Conservation (phyloP, 2,888 invertebrate species). For the Omphaloscelis lunosa region DNA sequence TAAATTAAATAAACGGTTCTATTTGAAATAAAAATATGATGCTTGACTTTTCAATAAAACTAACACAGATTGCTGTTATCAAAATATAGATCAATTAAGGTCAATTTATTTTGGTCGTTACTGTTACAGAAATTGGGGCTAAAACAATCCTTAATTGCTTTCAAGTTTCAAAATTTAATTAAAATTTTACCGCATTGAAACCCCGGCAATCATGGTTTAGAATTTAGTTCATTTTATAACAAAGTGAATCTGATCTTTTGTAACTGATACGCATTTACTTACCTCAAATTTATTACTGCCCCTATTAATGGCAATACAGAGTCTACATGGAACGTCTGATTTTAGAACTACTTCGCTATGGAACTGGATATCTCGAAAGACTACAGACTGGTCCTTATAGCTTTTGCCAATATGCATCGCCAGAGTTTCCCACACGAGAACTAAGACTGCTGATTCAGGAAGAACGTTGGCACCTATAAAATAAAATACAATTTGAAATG, state of each 20-base stretch:
- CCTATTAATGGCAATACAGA: conserved; percentile 68
- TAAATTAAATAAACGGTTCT: background rate
- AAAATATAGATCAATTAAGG: background rate
- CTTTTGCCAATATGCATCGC: conserved; percentile 80
- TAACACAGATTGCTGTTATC: background rate
- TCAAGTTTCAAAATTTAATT: conserved; percentile 45
- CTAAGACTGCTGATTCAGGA: conserved; percentile 92
- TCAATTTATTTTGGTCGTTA: background rate
- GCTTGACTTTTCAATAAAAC: background rate
- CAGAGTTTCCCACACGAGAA: conserved; percentile 89
- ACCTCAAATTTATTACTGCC: conserved; percentile 76
- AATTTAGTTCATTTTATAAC: conserved; percentile 14
- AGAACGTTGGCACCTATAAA: conserved; percentile 90
- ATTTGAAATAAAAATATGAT: background rate
- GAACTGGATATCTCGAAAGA: conserved; percentile 71
- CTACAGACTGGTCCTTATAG: conserved; percentile 74
- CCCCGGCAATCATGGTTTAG: background rate
- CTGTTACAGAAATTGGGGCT: conserved; percentile 14
- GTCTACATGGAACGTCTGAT: conserved; percentile 59
- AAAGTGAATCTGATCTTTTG: conserved; percentile 17
- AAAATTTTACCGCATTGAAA: conserved; percentile 16
- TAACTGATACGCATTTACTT: conserved; percentile 23
- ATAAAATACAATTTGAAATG: background rate
- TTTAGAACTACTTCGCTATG: conserved; percentile 67
- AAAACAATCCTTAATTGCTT: conserved; percentile 32